Base-by-base conservation (phyloP, 1,140 invertebrate genomes). In the Drosophila mauritiana region DNA sequence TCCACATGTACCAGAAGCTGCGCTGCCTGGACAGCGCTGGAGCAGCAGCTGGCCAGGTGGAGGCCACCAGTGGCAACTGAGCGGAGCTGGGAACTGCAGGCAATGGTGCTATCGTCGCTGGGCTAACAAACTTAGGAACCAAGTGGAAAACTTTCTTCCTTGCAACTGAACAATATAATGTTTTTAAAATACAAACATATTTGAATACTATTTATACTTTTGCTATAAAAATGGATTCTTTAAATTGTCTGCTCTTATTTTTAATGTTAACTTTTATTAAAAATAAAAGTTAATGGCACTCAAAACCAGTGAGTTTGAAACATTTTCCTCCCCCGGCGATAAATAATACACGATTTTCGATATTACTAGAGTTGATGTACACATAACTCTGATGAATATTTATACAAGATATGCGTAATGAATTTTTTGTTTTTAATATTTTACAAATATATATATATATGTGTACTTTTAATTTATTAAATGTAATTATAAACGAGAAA, bases 1-100 rank as follows among this genome's bases (percentile, higher is more conserved):
- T 92, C 12, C 84, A 92, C 62, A 92, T 92, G 91, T 92, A 92
- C 56, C 89, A 92, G 73, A 92, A 92, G 56, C 59, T 92, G 51
- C 80, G 83, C 15, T 91, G 90, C 67, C 80, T 92, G 58, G 85
- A 92, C 54, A 77, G 56, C 8, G 63, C 1, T 10, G 22, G 11
- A 48, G 52, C 45, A 8, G 11, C 31, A 15, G 3, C 57, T 11
- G 54, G 25, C 10, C 43, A 37, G n/a, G 20, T 39, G 20, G 61
- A 53, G 34, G 25, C 42, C 4, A 17, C 27, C 46, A 78, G 57
- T 46, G 73, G 76, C 0, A 63, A 69, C 34, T 70, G 58, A 77
- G 12, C 2, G 11, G 17, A 13, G 31, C 36, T 53, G 10, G 42
- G 12, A 40, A 36, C 3, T 43, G 13, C 15, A 20, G 51, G 31